Percentiles rank a stretch among this genome's conserved stretches.
These are phyloP conservation scores for Antrozous pallidus DNA, from an alignment of 2,797 vertebrate genomes.

Conservation along the genomic window DNA sequence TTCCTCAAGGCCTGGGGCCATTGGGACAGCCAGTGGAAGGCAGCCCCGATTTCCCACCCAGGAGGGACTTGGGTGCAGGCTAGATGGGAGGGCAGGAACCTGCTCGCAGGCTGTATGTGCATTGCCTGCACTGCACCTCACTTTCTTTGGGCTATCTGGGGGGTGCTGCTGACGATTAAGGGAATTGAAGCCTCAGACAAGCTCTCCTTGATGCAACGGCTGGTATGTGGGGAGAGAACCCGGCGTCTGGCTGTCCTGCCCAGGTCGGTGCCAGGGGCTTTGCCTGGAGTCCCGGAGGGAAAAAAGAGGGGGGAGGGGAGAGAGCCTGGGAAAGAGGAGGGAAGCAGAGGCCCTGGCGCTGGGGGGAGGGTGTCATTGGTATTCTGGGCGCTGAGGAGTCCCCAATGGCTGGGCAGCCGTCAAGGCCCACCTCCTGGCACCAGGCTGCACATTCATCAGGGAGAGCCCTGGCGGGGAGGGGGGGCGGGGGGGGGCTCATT, in stretches of 20 bases:
- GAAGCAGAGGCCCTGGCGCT: background rate
- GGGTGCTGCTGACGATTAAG: background rate
- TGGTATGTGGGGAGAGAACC: background rate
- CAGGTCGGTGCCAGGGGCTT: slow-evolving; percentile 13
- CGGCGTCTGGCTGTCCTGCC: slow-evolving; percentile 18
- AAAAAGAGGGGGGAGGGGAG: background rate
- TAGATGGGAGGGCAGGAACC: background rate
- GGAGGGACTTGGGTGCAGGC: background rate
- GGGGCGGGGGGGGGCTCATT: too few species aligned
- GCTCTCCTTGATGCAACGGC: background rate
- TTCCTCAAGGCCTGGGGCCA: background rate
- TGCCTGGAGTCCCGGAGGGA: slow-evolving; percentile 35
- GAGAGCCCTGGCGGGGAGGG: background rate
- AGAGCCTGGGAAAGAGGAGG: slow-evolving; percentile 62
- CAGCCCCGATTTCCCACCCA: background rate
- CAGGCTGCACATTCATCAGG: slow-evolving; percentile 34
- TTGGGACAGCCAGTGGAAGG: background rate
- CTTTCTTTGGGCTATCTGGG: background rate
- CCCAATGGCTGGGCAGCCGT: background rate
- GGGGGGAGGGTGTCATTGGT: slow-evolving; percentile 33
- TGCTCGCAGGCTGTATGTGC: background rate
- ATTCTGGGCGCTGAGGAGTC: slow-evolving; percentile 42
- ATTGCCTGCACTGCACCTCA: background rate
- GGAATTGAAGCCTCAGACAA: background rate
- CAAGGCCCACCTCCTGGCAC: slow-evolving; percentile 51